Evolutionary conservation across 2,888 invertebrate genomes (phyloP), one percentile per base, ranked within the genome.

Genomic region (Thymelicus sylvestris): DNA sequence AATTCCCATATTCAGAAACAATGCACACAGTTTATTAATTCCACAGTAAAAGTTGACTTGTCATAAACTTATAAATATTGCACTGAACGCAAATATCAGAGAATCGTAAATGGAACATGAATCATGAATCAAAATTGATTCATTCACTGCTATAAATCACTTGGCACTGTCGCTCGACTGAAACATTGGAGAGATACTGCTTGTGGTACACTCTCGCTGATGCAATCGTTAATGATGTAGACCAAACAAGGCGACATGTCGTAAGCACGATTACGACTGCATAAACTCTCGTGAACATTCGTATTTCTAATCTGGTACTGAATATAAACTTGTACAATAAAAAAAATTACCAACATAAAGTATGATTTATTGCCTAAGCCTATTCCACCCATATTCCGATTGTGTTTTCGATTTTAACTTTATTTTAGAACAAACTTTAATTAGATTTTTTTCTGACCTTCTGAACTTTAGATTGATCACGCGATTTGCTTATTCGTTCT

Each of bases 121-220:
- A 67, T 67, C 57, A 50, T 39, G 15, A 67, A 48, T 61, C 67
- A 60, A 44, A 59, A 67, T 61, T 67, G 67, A 67, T 67, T 67
- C 50, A 55, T 67, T 61, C 50, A 39, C 13, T 15, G 50, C 61
- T 50, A 67, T 67, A 67, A 67, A 67, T 67, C 67, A 67, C 50
- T 39, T 19, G 31, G 15, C 15, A 67, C 67, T 67, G 61, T 67
- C 67, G 50, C 48, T n/a, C 13, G 41, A 50, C 5, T 67, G 60
- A n/a, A 57, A 12, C 12, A 12, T 57, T n/a, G 52, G 44, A 55
- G 47, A 59, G 52, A n/a, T 15, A 59, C 31, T 7, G 59, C 48
- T n/a, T 2, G 38, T 48, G 19, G 6, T 19, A 60, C 66, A 60
- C 66, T 66, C 48, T 48, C 48, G 48, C 24, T 13, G 13, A 31